Percentiles rank a stretch among this genome's conserved stretches.
Conservation (phyloP, 92 coral and sea anemone genomes). For the Zoanthus sansibaricus region DNA sequence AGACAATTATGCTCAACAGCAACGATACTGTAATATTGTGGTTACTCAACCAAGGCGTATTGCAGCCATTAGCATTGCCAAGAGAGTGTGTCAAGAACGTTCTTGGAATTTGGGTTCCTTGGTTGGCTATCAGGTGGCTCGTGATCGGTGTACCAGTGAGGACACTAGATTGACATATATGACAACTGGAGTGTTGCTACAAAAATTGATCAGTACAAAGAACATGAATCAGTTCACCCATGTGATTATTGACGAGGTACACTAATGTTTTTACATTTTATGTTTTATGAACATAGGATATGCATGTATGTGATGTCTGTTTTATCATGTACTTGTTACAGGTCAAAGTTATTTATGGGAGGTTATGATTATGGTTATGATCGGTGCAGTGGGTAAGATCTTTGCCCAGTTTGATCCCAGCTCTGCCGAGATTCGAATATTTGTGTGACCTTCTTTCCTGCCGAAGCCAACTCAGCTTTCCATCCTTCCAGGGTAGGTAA, state of each 20-base stretch:
- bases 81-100: constrained; percentile 95
- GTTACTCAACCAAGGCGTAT: constrained; percentile 98
- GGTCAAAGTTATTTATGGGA: no score
- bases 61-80: constrained; percentile 97
- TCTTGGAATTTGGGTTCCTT: constrained; percentile 88
- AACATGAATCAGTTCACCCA: constrained; percentile 94
- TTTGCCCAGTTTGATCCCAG: no score
- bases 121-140: constrained; percentile 96
- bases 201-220: constrained; percentile 83
- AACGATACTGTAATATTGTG: constrained; percentile 87
- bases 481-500: no score
- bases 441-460: no score
- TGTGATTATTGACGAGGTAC: constrained; percentile 97
- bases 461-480: no score
- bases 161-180: constrained; percentile 91
- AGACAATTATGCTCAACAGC: constrained; percentile 90
- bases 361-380: no score
- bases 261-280: no score
- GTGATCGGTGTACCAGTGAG: constrained; percentile 86
- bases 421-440: no score
- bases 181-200: constrained; percentile 94
- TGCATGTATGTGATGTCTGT: no score
- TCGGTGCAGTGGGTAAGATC: no score
- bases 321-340: no score
- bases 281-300: no score